Conservation (phyloP, 2,888 invertebrate genomes). For the Willowsia nigromaculata region DNA sequence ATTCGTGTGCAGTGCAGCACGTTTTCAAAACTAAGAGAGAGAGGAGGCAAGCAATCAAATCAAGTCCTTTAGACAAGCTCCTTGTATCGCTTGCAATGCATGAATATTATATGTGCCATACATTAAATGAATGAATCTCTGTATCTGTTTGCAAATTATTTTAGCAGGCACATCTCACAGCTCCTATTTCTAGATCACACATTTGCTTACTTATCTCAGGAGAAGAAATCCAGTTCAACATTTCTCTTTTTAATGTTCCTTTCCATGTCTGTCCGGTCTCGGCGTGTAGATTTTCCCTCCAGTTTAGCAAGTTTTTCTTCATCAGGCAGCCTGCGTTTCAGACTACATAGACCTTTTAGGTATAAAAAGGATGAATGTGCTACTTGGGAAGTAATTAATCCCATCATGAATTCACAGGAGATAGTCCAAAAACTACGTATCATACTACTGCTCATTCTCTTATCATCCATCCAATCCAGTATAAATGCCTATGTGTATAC, state of each 20-base stretch:
- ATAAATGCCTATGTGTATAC: neutral
- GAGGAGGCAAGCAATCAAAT: neutral
- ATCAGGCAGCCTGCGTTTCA: neutral
- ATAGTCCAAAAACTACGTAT: conserved; percentile 22
- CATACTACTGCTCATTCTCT: conserved; percentile 29
- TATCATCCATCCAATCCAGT: neutral
- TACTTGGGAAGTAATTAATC: conserved; percentile 69
- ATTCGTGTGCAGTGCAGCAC: neutral
- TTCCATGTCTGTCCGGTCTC: neutral
- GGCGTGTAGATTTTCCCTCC: neutral
- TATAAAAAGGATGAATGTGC: conserved; percentile 61
- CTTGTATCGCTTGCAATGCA: neutral
- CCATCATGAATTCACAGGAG: conserved; percentile 64
- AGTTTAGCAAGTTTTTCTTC: conserved; percentile 29
- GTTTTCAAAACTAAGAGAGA: neutral
- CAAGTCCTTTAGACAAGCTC: neutral
- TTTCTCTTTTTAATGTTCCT: neutral
- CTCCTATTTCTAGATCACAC: neutral
- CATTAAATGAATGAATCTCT: neutral
- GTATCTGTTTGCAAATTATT: conserved; percentile 51
- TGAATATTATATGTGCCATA: neutral
- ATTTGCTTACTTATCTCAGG: neutral
- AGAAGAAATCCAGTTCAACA: neutral
- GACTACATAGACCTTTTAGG: conserved; percentile 22
- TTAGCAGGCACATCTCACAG: neutral